Evolutionary conservation across 2,113 vertebrate genomes (phyloP), one percentile per base, ranked within the genome.

Genomic region (Nipponia nippon): DNA sequence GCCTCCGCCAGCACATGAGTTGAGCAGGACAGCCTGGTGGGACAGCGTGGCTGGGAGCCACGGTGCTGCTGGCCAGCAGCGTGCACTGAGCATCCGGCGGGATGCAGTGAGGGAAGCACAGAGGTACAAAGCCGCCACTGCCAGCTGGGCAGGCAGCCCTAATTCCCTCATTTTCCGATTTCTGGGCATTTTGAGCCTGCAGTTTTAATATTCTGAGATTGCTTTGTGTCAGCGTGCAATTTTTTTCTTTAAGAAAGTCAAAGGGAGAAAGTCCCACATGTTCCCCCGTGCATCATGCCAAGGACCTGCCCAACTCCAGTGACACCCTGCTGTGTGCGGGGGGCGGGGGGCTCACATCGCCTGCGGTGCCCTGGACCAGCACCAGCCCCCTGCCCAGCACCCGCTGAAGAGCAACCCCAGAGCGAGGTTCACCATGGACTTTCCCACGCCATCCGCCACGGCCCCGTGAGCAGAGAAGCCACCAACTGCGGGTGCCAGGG

Each of bases 341-440:
- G 36, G 12, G 10, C 0, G 5, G 15, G 23, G 40, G 16, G 8
- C 40, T 85, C 71, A 10, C 61, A 40, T 29, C 1, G 0, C 56
- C 55, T 75, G 70, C 3, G 6, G n/a, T 40, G 83, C 19, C 55
- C 75, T 55, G 44, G 62, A 77, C 58, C 72, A 87, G 62, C 8
- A 2, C 30, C 61, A 71, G 20, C 16, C 34, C 46, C 56, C 66
- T 56, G 36, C 44, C 36, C 29, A 11, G 73, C 79, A 65, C 10
- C 1, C 0, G 8, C 47, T 52, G 59, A 63, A 50, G 53, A 82
- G 63, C 40, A 78, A 11, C 22, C 38, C 32, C 38, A 16, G 66
- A 9, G 8, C 4, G 0, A 90, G 55, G 30, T 50, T 34, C 1
- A 3, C 25, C 0, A 0, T 16, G 65, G 26, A 27, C 36, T 55